A percentile compares a stretch with the other conserved stretches of the same genome.
Conservation (phyloP, 2,888 invertebrate species). For the Pocota personata region DNA sequence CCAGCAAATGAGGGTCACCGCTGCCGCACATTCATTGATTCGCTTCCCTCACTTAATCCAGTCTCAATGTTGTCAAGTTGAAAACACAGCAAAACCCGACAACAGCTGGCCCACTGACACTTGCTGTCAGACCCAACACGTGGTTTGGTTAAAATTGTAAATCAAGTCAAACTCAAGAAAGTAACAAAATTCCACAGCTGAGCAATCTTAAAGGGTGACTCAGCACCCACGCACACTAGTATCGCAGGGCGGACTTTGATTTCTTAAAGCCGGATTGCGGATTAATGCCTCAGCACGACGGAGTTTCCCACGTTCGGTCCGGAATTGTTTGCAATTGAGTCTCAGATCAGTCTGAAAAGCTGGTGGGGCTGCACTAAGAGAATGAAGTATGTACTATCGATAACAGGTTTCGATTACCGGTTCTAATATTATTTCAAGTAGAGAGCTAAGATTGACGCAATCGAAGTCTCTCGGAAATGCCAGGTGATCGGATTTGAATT, state of each 20-base stretch:
- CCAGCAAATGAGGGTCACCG: conserved; percentile 50
- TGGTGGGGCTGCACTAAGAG: neutral
- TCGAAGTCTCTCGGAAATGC: neutral
- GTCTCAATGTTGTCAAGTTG: conserved; percentile 37
- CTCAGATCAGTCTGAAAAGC: conserved; percentile 18
- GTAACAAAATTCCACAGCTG: conserved; percentile 67
- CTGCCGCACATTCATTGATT: conserved; percentile 20
- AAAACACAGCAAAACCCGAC: conserved; percentile 20
- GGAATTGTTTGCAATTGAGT: conserved; percentile 55
- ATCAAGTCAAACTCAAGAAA: conserved; percentile 63
- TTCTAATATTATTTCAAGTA: conserved; percentile 24
- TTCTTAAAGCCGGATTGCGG: conserved; percentile 67
- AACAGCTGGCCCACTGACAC: conserved; percentile 69
- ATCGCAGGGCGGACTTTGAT: conserved; percentile 42
- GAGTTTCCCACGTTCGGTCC: conserved; percentile 72
- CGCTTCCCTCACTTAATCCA: conserved; percentile 39
- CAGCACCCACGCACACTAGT: conserved; percentile 66
- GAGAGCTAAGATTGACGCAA: neutral
- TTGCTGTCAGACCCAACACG: conserved; percentile 68
- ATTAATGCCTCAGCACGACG: conserved; percentile 25
- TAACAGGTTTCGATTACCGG: conserved; percentile 59
- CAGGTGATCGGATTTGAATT: conserved; percentile 16
- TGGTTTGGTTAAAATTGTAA: conserved; percentile 60
- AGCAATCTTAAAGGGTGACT: conserved; percentile 57
- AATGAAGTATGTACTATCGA: conserved; percentile 6